Conservation (phyloP, 2,888 invertebrate species). For the Lymantria dispar region DNA sequence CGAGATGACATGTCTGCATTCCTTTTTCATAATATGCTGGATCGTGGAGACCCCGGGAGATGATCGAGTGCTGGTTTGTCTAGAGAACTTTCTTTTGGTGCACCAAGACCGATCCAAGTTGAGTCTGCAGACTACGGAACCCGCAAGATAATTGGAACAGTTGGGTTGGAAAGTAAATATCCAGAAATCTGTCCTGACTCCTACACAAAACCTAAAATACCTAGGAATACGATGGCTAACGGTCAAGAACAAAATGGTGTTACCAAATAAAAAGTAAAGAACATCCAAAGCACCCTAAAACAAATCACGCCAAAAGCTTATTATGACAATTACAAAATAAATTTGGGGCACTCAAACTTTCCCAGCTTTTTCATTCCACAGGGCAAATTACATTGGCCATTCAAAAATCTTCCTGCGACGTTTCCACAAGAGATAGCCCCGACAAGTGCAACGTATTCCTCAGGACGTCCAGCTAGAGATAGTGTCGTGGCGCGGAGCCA, state of each 20-base stretch:
- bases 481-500: background rate
- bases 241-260: background rate
- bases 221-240: background rate
- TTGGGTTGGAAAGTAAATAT: background rate
- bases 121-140: background rate
- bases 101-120: background rate
- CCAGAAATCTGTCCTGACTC: background rate
- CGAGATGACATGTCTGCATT: background rate
- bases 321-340: background rate
- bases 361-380: background rate
- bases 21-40: background rate
- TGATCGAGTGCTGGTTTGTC: background rate
- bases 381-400: background rate
- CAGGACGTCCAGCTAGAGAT: background rate
- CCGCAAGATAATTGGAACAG: background rate
- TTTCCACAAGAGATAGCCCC: constrained; percentile 1
- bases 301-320: background rate
- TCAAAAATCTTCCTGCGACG: background rate
- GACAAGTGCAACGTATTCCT: constrained; percentile 8
- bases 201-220: background rate
- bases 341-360: background rate
- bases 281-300: background rate
- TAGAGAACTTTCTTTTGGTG: background rate
- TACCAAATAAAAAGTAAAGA: background rate
- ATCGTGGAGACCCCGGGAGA: background rate